These are phyloP conservation scores for Lysandra coridon DNA, from an alignment of 2,888 invertebrate species.

Conservation along the genomic window DNA sequence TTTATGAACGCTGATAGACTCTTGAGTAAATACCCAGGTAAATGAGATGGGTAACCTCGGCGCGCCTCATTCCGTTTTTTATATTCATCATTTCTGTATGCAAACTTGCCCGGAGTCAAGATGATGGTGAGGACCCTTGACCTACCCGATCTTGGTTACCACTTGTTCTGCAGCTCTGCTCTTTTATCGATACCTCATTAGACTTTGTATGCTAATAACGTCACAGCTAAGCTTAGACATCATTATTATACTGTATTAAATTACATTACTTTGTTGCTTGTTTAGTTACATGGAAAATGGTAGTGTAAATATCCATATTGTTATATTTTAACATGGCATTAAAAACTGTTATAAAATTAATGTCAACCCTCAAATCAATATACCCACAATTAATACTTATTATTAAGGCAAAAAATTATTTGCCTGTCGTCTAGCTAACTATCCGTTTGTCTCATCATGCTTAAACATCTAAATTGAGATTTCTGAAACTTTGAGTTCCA, in stretches of 20 bases:
- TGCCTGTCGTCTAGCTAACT: too few relatives aligned
- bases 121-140: constrained; percentile 39
- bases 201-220: constrained; percentile 19
- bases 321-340: too few relatives aligned
- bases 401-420: too few relatives aligned
- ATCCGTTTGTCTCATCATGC: too few relatives aligned
- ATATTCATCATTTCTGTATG: constrained; percentile 40
- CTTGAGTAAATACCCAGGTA: constrained; percentile 26
- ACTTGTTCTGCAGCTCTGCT: constrained; percentile 35
- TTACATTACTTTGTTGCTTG: background rate
- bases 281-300: background rate
- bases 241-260: constrained; percentile 28
- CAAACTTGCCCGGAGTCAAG: constrained; percentile 38
- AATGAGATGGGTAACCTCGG: constrained; percentile 27
- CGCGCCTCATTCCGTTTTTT: constrained; percentile 27
- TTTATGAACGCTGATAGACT: constrained; percentile 22
- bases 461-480: too few relatives aligned
- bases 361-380: too few relatives aligned
- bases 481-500: too few relatives aligned
- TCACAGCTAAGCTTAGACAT: background rate
- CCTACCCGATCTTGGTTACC: constrained; percentile 42
- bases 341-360: too few relatives aligned
- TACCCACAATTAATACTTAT: too few relatives aligned
- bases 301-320: background rate
- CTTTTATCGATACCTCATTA: constrained; percentile 28